These are phyloP conservation scores for Amphimallon solstitiale DNA, from an alignment of 2,888 invertebrate species.

Conservation along the genomic window DNA sequence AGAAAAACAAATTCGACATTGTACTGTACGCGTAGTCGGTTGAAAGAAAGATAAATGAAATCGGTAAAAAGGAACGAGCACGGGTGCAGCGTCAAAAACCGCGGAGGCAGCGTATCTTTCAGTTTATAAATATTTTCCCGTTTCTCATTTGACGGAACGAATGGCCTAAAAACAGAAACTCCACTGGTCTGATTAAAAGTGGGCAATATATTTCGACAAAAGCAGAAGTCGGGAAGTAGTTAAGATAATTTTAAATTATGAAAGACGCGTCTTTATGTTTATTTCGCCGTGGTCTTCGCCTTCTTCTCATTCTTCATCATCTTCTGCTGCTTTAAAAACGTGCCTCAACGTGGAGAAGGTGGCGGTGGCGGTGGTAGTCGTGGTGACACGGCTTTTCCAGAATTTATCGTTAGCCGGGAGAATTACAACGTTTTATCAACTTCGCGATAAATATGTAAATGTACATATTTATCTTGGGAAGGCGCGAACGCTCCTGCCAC, in stretches of 20 bases:
- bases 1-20: background rate
- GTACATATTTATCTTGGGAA: conserved; percentile 20
- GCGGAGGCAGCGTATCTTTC: too few relatives aligned
- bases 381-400: background rate
- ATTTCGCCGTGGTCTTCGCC: too few relatives aligned
- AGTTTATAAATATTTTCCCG: too few relatives aligned
- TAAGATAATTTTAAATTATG: conserved; percentile 32
- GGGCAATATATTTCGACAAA: conserved; percentile 11
- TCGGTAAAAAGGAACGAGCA: too few relatives aligned
- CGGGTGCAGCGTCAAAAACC: too few relatives aligned
- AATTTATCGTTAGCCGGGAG: conserved; percentile 27
- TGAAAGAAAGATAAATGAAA: background rate
- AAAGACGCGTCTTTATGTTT: background rate
- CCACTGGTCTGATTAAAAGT: conserved; percentile 2
- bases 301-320: background rate
- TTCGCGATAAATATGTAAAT: conserved; percentile 31
- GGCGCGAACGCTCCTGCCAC: background rate
- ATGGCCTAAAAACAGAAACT: too few relatives aligned
- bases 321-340: background rate
- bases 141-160: too few relatives aligned
- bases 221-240: conserved; percentile 11
- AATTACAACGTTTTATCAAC: conserved; percentile 30
- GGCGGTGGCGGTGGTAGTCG: too few relatives aligned
- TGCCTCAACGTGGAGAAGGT: too few relatives aligned
- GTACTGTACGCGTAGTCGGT: background rate